Base-by-base conservation (phyloP, 2,113 vertebrate genomes). In the Eublepharis macularius region DNA sequence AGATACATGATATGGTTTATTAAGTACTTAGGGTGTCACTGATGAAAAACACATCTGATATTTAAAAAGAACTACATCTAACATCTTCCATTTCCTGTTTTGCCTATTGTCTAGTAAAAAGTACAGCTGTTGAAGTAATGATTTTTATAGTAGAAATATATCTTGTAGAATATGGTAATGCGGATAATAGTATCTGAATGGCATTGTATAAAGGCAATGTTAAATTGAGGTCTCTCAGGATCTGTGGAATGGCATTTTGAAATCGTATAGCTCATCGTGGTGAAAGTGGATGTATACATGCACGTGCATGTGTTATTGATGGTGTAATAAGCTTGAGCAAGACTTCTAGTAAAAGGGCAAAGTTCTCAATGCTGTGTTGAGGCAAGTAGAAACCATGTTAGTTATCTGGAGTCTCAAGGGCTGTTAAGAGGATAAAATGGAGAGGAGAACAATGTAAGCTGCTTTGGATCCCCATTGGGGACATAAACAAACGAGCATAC, bases 111-210 rank as follows among this genome's bases (percentile, higher is more conserved):
- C 47, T 89, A 80, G 24, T 66, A 78, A 86, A 82, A 92, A 70
- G 36, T 26, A 47, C 29, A 80, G 66, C 21, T 0, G 3, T 6
- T 12, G 49, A 1, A 66, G 34, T n/a, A 4, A 51, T 6, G 5
- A 9, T 47, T n/a, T 89, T 86, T 47, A 19, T 0, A 1, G 84
- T 82, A 85, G 65, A 91, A 85, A 57, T 91, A 80, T 92, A 85
- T 92, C 89, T n/a, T 91, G 66, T 80, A 91, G 72, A 91, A 80
- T 93, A 63, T 84, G 90, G 86, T 92, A 94, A 92, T 89, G 80
- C 92, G 88, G 82, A 85, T 93, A 91, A 93, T 93, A 95, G 89
- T 93, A 92, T 92, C 85, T 91, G 87, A 93, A 86, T 94, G 91
- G 84, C 89, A 92, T 90, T 80, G 87, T 43, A 85, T 75, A 91